A percentile compares a stretch with the other conserved stretches of the same genome.
phyloP scores from a whole-genome alignment of 2,888 invertebrate genomes.

The Pollenia amentaria region DNA sequence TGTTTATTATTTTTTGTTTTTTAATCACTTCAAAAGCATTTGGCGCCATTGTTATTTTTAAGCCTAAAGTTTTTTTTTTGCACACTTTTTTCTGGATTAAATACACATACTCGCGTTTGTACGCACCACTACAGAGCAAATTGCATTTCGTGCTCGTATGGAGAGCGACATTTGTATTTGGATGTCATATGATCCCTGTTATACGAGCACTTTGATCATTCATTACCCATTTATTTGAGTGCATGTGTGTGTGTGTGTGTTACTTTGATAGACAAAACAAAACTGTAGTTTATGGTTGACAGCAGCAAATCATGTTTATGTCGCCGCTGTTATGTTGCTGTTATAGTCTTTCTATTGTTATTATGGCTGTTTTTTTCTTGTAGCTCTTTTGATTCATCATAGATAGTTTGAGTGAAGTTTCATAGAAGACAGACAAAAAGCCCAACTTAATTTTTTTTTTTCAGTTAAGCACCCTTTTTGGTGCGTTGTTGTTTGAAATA shows the following conservation, averaged over 20 bases:
- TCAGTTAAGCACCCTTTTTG: conserved; percentile 61
- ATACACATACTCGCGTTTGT: conserved; percentile 18
- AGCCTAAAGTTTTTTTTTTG: conserved; percentile 35
- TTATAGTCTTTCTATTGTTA: conserved; percentile 35
- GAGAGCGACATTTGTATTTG: neutral
- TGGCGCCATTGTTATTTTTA: conserved; percentile 70
- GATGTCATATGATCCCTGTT: conserved; percentile 69
- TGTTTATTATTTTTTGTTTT: conserved; percentile 32
- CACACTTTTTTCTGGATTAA: conserved; percentile 17
- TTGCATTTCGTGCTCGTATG: neutral
- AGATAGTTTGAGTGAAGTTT: conserved; percentile 37
- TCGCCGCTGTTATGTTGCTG: conserved; percentile 71
- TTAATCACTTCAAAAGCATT: conserved; percentile 72
- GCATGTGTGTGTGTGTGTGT: conserved; percentile 28
- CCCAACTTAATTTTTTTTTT: conserved; percentile 48
- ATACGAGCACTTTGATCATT: conserved; percentile 70
- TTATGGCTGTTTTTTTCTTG: conserved; percentile 7
- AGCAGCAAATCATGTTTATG: conserved; percentile 78
- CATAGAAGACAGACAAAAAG: neutral
- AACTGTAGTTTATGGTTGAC: conserved; percentile 78
- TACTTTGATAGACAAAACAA: conserved; percentile 69
- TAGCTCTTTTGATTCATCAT: conserved; percentile 52
- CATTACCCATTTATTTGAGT: conserved; percentile 51
- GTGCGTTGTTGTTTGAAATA: conserved; percentile 37
- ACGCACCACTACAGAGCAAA: conserved; percentile 51